A percentile compares a stretch with the other conserved stretches of the same genome.
These are phyloP conservation scores for Acanthurus lineatus DNA, from an alignment of 2,797 vertebrate species.

Conservation along the genomic window DNA sequence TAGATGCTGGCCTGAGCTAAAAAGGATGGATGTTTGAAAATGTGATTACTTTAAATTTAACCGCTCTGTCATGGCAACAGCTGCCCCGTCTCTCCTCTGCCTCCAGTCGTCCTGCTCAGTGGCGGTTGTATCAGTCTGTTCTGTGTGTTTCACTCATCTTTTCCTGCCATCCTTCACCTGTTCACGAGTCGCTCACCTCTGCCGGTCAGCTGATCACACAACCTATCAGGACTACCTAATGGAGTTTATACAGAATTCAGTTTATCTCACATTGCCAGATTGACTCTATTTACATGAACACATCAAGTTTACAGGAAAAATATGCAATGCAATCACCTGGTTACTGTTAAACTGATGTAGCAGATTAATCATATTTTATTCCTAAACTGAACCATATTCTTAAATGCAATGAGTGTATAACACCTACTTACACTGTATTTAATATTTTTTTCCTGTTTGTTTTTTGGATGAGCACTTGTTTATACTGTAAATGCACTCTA, in stretches of 20 bases:
- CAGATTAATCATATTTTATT: neutral
- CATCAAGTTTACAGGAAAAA: no score
- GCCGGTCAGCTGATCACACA: neutral
- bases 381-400: no score
- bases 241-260: no score
- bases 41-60: constrained; percentile 71
- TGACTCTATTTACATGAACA: neutral
- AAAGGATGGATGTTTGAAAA: constrained; percentile 70
- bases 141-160: constrained; percentile 9
- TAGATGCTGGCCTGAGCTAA: constrained; percentile 53
- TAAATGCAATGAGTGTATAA: no score
- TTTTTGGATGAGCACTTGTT: neutral
- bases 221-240: neutral
- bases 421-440: no score
- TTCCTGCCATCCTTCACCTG: constrained; percentile 20
- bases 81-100: constrained; percentile 52
- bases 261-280: neutral
- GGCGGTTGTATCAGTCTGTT: constrained; percentile 7
- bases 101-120: constrained; percentile 33
- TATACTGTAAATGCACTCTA: neutral
- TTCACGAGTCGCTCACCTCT: constrained; percentile 14
- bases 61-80: constrained; percentile 66
- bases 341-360: neutral
- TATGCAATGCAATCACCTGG: neutral
- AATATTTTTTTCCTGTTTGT: neutral